Evolutionary conservation across 1,140 invertebrate genomes (phyloP).

Genomic region (Paraescarpia echinospica): DNA sequence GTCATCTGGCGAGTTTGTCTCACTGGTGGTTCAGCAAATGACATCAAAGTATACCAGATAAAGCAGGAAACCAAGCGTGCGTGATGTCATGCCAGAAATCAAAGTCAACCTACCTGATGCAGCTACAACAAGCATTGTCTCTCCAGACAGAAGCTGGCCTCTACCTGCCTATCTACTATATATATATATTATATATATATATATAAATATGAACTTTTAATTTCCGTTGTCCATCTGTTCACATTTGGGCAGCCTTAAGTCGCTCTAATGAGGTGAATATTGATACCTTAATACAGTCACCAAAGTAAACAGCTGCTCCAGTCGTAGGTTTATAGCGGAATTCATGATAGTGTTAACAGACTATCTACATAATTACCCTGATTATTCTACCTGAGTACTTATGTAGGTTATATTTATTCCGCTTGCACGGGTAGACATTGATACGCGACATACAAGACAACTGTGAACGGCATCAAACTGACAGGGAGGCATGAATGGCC

Average conservation of each 20-base stretch:
- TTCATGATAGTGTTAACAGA: background rate
- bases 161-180: too few species aligned
- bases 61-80: too few species aligned
- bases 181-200: too few species aligned
- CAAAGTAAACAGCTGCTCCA: background rate
- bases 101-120: too few species aligned
- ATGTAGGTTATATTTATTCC: constrained; percentile 1
- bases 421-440: background rate
- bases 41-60: too few species aligned
- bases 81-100: too few species aligned
- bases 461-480: background rate
- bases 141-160: too few species aligned
- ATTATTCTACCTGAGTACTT: background rate
- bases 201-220: background rate
- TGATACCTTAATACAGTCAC: background rate
- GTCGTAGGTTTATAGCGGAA: background rate
- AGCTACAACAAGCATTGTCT: too few species aligned
- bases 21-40: too few species aligned
- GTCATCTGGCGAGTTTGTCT: too few species aligned
- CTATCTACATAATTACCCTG: background rate
- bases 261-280: background rate
- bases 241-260: background rate
- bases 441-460: background rate
- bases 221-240: background rate
- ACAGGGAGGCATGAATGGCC: background rate